phyloP scores from a whole-genome alignment of 2,888 invertebrate genomes.

The Epistrophella euchroma region DNA sequence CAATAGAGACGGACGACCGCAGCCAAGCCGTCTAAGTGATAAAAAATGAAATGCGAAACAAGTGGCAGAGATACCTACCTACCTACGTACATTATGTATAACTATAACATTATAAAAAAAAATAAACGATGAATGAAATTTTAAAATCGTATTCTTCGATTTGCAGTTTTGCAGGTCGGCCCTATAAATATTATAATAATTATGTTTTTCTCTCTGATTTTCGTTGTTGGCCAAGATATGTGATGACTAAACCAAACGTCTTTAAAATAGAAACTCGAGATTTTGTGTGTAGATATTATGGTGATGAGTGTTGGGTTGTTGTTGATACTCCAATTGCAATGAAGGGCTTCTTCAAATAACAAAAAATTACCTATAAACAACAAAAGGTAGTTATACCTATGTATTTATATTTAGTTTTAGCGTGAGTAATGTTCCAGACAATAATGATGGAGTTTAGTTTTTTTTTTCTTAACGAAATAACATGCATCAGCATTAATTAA shows the following conservation, averaged over 20 bases:
- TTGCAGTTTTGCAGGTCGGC: neutral
- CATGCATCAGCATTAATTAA: constrained; percentile 11
- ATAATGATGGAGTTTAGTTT: constrained; percentile 8
- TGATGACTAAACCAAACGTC: constrained; percentile 41
- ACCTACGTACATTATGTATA: too few species aligned
- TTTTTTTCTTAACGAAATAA: neutral
- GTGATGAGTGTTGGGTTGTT: neutral
- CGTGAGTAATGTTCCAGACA: constrained; percentile 14
- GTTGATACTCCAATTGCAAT: neutral
- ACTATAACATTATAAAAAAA: neutral
- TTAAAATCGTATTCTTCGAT: neutral
- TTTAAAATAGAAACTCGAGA: constrained; percentile 27
- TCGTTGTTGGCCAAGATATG: neutral
- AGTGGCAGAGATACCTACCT: neutral
- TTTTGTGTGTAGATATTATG: neutral
- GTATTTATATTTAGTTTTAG: neutral
- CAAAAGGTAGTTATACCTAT: neutral
- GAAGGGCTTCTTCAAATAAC: constrained; percentile 48
- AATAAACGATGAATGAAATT: constrained; percentile 31
- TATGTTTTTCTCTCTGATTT: neutral
- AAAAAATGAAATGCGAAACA: constrained; percentile 20
- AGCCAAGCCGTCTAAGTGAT: neutral
- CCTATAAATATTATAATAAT: constrained; percentile 22
- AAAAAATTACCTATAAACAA: neutral
- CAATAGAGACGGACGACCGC: too few species aligned